A percentile compares a stretch with the other conserved stretches of the same genome.
Evolutionary conservation across 2,797 vertebrate species (phyloP).

Genomic region (Brachyalestes nurse): DNA sequence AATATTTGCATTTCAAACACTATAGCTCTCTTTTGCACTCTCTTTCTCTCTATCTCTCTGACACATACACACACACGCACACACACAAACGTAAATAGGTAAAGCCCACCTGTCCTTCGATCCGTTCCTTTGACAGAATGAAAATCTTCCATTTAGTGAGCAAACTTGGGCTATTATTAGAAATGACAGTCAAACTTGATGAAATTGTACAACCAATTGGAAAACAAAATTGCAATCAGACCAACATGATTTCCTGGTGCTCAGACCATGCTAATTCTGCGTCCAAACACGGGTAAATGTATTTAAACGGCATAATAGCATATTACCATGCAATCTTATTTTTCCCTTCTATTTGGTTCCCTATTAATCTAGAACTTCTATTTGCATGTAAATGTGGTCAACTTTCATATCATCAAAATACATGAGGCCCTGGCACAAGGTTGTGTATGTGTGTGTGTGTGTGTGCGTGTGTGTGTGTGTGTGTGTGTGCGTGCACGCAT

Average conservation of each 20-base stretch:
- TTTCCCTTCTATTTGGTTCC: conserved; percentile 78
- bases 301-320: conserved; percentile 99
- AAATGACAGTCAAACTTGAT: conserved; percentile 99
- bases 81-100: conserved; percentile 38
- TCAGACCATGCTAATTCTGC: conserved; percentile 93
- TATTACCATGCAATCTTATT: conserved; percentile 94
- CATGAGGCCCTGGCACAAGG: conserved; percentile 83
- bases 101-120: conserved; percentile 77
- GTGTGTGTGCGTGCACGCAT: conserved; percentile 3
- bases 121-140: conserved; percentile 70
- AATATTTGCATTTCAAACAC: conserved; percentile 43
- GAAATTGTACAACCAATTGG: conserved; percentile 99
- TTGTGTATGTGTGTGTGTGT: conserved; percentile 57
- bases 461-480: conserved; percentile 52
- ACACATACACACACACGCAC: neutral
- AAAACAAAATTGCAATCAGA: conserved; percentile 99
- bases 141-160: conserved; percentile 93
- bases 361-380: conserved; percentile 99
- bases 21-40: too few relatives aligned
- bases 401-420: conserved; percentile 99
- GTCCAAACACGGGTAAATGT: conserved; percentile 97
- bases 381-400: conserved; percentile 99
- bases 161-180: conserved; percentile 95
- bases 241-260: conserved; percentile 95
- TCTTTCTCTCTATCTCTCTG: too few relatives aligned